Percentiles rank a stretch among this genome's conserved stretches.
Conservation (phyloP, 2,113 vertebrate species). For the Pachypanchax playfairii region DNA sequence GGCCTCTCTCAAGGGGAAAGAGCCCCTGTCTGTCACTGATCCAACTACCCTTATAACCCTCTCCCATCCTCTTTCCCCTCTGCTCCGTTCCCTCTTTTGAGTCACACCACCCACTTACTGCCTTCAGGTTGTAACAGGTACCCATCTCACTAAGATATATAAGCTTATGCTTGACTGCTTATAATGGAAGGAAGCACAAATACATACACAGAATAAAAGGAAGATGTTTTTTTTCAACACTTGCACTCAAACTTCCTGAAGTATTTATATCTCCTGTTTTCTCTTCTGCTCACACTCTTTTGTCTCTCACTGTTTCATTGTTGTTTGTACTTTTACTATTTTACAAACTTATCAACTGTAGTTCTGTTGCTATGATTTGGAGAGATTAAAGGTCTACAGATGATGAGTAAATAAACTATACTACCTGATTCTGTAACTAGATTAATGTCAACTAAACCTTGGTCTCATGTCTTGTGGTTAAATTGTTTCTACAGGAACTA, state of each 20-base stretch:
- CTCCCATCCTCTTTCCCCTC: constrained; percentile 32
- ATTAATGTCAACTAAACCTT: too few relatives aligned
- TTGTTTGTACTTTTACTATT: constrained; percentile 3
- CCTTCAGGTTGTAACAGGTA: constrained; percentile 27
- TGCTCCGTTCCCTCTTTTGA: constrained; percentile 22
- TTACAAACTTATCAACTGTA: neutral
- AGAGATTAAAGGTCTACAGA: neutral
- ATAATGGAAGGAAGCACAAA: constrained; percentile 14
- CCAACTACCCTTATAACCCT: constrained; percentile 62
- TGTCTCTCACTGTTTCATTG: neutral
- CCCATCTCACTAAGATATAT: constrained; percentile 1
- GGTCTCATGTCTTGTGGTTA: too few relatives aligned
- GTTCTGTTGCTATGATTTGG: constrained; percentile 1
- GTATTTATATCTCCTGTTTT: constrained; percentile 35
- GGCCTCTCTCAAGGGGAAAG: constrained; percentile 65
- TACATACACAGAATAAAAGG: constrained; percentile 5
- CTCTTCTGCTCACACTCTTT: neutral
- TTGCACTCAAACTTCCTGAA: constrained; percentile 23
- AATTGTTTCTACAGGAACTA: neutral
- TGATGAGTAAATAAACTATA: too few relatives aligned
- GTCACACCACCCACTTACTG: constrained; percentile 48
- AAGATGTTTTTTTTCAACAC: constrained; percentile 1
- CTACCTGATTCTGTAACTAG: too few relatives aligned
- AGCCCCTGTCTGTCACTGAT: constrained; percentile 73
- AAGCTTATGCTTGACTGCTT: constrained; percentile 19